phyloP scores from a whole-genome alignment of 2,888 invertebrate genomes.

The Belgica antarctica region DNA sequence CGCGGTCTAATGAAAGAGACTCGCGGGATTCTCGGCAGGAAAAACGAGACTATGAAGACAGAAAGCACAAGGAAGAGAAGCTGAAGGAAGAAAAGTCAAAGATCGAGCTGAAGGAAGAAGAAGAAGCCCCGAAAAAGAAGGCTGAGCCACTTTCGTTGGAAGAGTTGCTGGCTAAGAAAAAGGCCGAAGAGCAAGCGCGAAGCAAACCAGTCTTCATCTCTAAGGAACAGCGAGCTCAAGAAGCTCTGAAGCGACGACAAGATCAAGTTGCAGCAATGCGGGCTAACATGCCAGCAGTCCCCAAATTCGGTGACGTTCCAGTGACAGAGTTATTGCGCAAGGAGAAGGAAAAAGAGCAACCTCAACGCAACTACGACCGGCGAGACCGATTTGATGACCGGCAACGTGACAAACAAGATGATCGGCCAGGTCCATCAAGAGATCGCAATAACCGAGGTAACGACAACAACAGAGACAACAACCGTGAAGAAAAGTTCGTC shows the following conservation, averaged over 20 bases:
- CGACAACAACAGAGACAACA: conserved; percentile 73
- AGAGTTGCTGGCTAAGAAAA: conserved; percentile 91
- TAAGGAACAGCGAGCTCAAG: conserved; percentile 88
- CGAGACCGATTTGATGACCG: conserved; percentile 57
- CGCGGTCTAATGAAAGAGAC: not conserved
- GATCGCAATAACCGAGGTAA: conserved; percentile 68
- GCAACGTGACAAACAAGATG: conserved; percentile 50
- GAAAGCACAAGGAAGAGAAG: conserved; percentile 27
- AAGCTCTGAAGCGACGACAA: conserved; percentile 85
- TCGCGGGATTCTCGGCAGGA: not conserved
- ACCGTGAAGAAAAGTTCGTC: conserved; percentile 58
- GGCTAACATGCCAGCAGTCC: conserved; percentile 59
- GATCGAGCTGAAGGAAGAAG: not conserved
- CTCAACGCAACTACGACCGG: not conserved
- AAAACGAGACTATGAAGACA: conserved; percentile 19
- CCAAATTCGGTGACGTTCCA: conserved; percentile 45
- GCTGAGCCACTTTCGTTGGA: conserved; percentile 90
- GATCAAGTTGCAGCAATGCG: conserved; percentile 82
- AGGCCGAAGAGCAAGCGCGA: conserved; percentile 90
- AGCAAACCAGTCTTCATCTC: conserved; percentile 96
- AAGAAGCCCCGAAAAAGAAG: conserved; percentile 50
- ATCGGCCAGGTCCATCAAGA: conserved; percentile 53
- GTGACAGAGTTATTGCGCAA: conserved; percentile 44
- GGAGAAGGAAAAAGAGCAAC: conserved; percentile 14
- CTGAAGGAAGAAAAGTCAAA: conserved; percentile 22